These are phyloP conservation scores for Centruroides vittatus DNA, from an alignment of 1,140 invertebrate genomes.

Conservation along the genomic window DNA sequence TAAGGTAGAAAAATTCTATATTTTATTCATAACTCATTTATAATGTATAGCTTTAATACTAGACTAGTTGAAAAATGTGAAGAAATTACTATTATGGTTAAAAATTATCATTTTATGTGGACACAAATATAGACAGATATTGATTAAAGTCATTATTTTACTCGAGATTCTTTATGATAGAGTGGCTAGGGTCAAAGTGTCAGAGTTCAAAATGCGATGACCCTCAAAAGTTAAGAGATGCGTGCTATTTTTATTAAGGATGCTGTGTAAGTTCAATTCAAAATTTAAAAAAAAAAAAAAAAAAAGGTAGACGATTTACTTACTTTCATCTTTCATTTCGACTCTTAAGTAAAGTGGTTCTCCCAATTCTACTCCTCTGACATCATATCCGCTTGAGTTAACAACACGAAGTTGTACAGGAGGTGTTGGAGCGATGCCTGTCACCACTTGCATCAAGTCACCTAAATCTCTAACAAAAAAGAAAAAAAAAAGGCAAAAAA, in stretches of 20 bases:
- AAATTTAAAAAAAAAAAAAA: too few species aligned
- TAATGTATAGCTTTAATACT: too few species aligned
- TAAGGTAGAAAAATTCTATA: too few species aligned
- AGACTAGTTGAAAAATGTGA: too few species aligned
- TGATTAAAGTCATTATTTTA: background rate
- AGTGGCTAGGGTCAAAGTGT: background rate
- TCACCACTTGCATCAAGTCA: slow-evolving; percentile 19
- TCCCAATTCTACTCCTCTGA: slow-evolving; percentile 24
- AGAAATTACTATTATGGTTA: background rate
- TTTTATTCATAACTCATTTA: too few species aligned
- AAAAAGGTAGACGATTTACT: background rate
- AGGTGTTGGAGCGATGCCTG: slow-evolving; percentile 24
- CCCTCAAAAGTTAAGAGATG: too few species aligned
- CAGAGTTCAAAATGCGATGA: too few species aligned
- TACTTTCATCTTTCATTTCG: slow-evolving; percentile 23
- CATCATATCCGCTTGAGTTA: slow-evolving; percentile 21
- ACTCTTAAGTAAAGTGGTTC: slow-evolving; percentile 23
- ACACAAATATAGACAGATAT: background rate
- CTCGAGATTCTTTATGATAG: background rate
- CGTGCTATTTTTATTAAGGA: too few species aligned
- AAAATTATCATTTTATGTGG: background rate
- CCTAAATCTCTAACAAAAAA: slow-evolving; percentile 8
- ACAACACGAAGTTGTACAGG: slow-evolving; percentile 23
- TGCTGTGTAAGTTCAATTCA: too few species aligned
- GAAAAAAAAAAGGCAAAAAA: background rate